Evolutionary conservation across 2,888 invertebrate species (phyloP).

Genomic region (Synergus laeviventris): DNA sequence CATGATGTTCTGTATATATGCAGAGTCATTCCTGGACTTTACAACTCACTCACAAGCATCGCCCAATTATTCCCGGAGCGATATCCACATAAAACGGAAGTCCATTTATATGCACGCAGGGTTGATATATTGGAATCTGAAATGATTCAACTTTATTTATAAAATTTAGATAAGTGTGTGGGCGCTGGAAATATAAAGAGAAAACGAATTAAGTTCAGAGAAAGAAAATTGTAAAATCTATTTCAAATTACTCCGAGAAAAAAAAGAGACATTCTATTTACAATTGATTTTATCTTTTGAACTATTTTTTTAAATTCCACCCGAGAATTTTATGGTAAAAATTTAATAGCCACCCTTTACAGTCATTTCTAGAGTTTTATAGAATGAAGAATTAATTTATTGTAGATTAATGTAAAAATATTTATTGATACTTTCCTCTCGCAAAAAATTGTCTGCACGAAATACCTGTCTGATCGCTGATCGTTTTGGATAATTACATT

Average conservation of each 20-base stretch:
- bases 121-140: not conserved
- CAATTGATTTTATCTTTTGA: too few species aligned
- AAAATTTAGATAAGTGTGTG: not conserved
- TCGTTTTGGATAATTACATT: constrained; percentile 22
- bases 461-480: not conserved
- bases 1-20: not conserved
- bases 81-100: not conserved
- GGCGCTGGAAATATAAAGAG: not conserved
- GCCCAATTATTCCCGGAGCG: not conserved
- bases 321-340: too few species aligned
- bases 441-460: not conserved
- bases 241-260: not conserved
- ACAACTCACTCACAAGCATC: not conserved
- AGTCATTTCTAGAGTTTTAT: too few species aligned
- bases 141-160: not conserved
- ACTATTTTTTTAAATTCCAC: too few species aligned
- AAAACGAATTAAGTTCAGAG: not conserved
- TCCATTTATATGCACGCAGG: not conserved
- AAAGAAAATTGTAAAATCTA: not conserved
- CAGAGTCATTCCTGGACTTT: not conserved
- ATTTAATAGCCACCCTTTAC: too few species aligned
- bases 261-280: too few species aligned
- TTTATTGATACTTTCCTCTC: too few species aligned
- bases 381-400: too few species aligned
- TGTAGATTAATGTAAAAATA: not conserved